Conservation (phyloP, 2,888 invertebrate genomes). For the Sesia bembeciformis region DNA sequence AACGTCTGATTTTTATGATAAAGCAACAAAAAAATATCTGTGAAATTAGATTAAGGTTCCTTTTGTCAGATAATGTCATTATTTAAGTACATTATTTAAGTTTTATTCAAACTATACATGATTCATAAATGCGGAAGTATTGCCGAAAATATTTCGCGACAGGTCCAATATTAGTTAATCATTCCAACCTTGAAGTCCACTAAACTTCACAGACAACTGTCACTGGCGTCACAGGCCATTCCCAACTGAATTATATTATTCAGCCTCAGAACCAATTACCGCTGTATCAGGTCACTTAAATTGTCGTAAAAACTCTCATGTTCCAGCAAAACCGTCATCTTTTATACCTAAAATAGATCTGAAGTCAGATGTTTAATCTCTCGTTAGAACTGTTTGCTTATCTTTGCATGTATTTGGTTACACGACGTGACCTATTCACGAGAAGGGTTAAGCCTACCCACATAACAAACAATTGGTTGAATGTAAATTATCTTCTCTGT, state of each 20-base stretch:
- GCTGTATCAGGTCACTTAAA: slow-evolving; percentile 15
- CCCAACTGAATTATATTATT: slow-evolving; percentile 18
- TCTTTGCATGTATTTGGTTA: slow-evolving; percentile 8
- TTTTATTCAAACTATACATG: no score
- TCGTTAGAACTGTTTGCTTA: slow-evolving; percentile 15
- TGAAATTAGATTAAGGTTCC: no score
- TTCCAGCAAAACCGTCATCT: slow-evolving; percentile 15
- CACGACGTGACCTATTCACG: not conserved
- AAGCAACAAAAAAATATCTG: no score
- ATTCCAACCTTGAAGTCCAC: slow-evolving; percentile 34
- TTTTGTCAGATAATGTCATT: no score
- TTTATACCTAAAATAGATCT: slow-evolving; percentile 15
- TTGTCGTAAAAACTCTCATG: slow-evolving; percentile 20
- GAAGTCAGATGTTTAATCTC: slow-evolving; percentile 14
- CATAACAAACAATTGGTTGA: not conserved
- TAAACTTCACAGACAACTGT: slow-evolving; percentile 13
- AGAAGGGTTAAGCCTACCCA: slow-evolving; percentile 1
- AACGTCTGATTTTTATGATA: no score
- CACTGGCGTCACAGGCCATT: slow-evolving; percentile 11
- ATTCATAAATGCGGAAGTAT: not conserved
- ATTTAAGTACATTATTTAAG: no score
- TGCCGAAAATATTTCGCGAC: not conserved
- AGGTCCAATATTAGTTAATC: slow-evolving; percentile 18
- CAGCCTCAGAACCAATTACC: slow-evolving; percentile 7
- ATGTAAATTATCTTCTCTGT: no score